Base-by-base conservation (phyloP, 2,888 invertebrate species). In the Bombylius discolor region DNA sequence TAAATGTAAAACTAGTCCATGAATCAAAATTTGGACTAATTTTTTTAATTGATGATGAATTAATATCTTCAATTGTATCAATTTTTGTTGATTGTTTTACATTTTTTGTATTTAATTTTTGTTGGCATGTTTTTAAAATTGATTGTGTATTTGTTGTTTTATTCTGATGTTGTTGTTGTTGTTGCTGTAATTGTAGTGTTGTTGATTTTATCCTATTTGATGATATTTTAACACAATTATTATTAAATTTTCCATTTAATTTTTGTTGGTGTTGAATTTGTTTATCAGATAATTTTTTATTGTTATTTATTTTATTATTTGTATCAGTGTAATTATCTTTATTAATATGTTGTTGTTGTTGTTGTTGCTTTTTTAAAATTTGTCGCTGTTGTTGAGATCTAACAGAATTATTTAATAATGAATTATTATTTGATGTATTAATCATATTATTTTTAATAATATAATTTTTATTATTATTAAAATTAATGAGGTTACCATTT, bases 1-100 rank as follows among this genome's bases (percentile, higher is more conserved):
- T 71, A 64, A 72, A 72, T 61, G 72, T 70, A 61, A 72, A 72
- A 68, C 71, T 72, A 60, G 68, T 70, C 72, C 72, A 72, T 62
- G 73, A 71, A 67, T 70, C 70, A 51, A 72, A 70, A 66, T 64
- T 70, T 63, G 72, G 72, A 63, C 69, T 70, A 57, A 70, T 71
- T 58, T 67, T 67, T 49, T 64, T 52, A 57, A 58, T 59, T 59
- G 14, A n/a, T 8, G 36, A 6, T 8, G 36, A 8, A 8, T 36
- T 9, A 36, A 36, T 36, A 36, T 36, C 9, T 8, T 36, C 36
- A 6, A 9, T 36, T 8, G 9, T 9, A 36, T 36, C 4, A 36
- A 36, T 36, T 36, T 1, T 36, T 36, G 36, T 36, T 36, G 23
- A 23, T 23, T 23, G 23, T 23, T 23, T 23, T 23, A 23, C 23